Percentiles rank a stretch among this genome's conserved stretches.
These are phyloP conservation scores for Pelusios castaneus DNA, from an alignment of 2,113 vertebrate species.

Conservation along the genomic window DNA sequence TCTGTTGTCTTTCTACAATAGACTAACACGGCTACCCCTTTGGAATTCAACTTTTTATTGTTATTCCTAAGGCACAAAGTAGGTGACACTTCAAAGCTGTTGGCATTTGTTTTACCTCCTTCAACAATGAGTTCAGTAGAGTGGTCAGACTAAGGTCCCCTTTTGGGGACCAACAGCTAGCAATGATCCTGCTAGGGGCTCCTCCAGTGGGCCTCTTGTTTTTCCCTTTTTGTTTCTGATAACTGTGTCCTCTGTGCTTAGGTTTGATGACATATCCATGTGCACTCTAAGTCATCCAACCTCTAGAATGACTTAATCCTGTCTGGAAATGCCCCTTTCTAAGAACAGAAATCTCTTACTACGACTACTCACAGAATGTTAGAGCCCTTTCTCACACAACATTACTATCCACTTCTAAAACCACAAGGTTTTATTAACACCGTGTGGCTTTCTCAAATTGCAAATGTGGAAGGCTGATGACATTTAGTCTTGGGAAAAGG, in stretches of 20 bases:
- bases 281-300: neutral
- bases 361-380: neutral
- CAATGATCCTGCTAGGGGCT: no score
- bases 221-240: no score
- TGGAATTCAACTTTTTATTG: no score
- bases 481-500: no score
- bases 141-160: neutral
- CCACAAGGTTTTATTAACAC: no score
- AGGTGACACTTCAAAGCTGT: neutral
- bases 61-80: neutral
- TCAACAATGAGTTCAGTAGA: neutral
- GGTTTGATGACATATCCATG: neutral
- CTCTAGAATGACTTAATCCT: neutral
- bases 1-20: no score
- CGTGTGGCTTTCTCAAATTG: no score
- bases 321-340: neutral
- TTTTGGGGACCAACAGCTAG: neutral
- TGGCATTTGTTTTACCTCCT: neutral
- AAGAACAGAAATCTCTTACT: neutral
- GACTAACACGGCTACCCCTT: no score
- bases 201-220: no score
- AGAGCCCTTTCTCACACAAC: no score
- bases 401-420: no score
- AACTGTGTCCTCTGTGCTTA: neutral
- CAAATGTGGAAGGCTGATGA: no score